Percentiles rank a stretch among this genome's conserved stretches.
phyloP scores from a whole-genome alignment of 2,888 invertebrate genomes.

The Drosophila incognita region DNA sequence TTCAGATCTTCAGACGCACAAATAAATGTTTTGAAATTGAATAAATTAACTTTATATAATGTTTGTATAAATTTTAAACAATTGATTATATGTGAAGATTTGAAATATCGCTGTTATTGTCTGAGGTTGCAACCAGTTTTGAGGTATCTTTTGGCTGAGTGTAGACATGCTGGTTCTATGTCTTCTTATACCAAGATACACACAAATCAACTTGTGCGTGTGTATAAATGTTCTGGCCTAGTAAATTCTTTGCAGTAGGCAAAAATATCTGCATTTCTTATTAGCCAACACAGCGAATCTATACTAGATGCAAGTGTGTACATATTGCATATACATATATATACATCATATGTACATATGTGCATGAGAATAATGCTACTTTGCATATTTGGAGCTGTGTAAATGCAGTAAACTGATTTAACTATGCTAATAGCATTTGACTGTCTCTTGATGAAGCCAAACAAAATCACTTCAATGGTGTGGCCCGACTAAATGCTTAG shows the following conservation, averaged over 20 bases:
- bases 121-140: not conserved
- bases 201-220: constrained; percentile 1
- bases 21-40: not conserved
- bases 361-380: constrained; percentile 11
- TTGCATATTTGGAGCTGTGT: constrained; percentile 23
- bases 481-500: constrained; percentile 21
- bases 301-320: constrained; percentile 21
- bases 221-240: constrained; percentile 46
- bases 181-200: constrained; percentile 20
- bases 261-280: constrained; percentile 58
- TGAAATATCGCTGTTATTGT: not conserved
- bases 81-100: not conserved
- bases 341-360: not conserved
- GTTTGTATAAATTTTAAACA: not conserved
- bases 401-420: constrained; percentile 48
- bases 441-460: constrained; percentile 52
- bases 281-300: constrained; percentile 38
- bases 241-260: constrained; percentile 62
- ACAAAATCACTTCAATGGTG: constrained; percentile 43
- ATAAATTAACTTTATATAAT: not conserved
- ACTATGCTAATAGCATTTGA: constrained; percentile 57
- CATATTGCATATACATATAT: not conserved
- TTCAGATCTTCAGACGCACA: not conserved
- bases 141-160: constrained; percentile 31
- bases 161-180: constrained; percentile 27